Evolutionary conservation across 2,888 invertebrate genomes (phyloP).

Genomic region (Hololepta plana): DNA sequence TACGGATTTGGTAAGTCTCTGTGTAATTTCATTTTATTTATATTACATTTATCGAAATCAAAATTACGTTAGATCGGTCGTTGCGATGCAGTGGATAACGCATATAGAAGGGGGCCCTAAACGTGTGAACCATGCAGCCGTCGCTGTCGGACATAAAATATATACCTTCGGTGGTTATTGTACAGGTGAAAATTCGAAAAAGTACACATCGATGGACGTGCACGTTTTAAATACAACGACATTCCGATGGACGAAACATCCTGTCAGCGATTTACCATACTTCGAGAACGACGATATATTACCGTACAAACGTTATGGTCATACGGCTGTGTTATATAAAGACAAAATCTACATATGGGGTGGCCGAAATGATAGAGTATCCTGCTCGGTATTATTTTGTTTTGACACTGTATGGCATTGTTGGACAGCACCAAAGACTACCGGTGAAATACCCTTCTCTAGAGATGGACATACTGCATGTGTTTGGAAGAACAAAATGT

Average conservation of each 20-base stretch:
- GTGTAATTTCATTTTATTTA: too few species aligned
- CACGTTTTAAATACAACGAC: conserved; percentile 65
- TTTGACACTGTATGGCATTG: conserved; percentile 55
- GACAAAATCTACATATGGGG: conserved; percentile 80
- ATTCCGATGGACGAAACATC: conserved; percentile 39
- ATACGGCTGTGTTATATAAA: conserved; percentile 69
- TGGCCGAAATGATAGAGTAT: conserved; percentile 70
- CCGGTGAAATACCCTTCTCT: conserved; percentile 57
- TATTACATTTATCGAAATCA: too few species aligned
- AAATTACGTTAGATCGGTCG: too few species aligned
- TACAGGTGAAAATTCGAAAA: conserved; percentile 61
- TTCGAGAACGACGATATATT: conserved; percentile 30
- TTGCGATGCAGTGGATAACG: conserved; percentile 80
- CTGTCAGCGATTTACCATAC: conserved; percentile 30
- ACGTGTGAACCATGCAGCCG: conserved; percentile 85
- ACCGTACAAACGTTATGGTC: conserved; percentile 80
- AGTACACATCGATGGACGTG: conserved; percentile 67
- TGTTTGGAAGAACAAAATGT: conserved; percentile 61
- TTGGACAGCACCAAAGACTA: conserved; percentile 47
- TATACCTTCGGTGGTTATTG: conserved; percentile 89
- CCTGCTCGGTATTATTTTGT: conserved; percentile 64
- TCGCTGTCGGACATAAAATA: conserved; percentile 56
- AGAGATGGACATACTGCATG: conserved; percentile 88
- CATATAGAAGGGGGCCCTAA: conserved; percentile 80
- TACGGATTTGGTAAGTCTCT: too few species aligned